A percentile compares a stretch with the other conserved stretches of the same genome.
Evolutionary conservation across 2,113 vertebrate species (phyloP).

Genomic region (Prunella himalayana): DNA sequence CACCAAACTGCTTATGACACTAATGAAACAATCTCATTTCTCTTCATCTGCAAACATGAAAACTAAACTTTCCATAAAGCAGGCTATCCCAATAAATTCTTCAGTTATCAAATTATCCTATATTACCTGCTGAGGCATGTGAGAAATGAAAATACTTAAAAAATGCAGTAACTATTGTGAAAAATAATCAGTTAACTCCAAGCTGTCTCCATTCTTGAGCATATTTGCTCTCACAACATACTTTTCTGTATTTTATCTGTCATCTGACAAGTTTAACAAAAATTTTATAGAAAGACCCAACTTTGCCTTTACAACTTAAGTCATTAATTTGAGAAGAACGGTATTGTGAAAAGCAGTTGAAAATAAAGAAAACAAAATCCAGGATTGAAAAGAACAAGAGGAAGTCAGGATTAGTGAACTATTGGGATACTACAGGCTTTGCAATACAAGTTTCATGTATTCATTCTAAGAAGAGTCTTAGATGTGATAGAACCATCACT

Average conservation of each 20-base stretch:
- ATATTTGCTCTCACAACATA: background rate
- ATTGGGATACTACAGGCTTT: background rate
- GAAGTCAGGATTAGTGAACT: background rate
- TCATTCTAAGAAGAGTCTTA: background rate
- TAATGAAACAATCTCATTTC: background rate
- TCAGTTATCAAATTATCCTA: slow-evolving; percentile 18
- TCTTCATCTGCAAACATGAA: background rate
- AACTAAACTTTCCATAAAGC: background rate
- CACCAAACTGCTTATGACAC: background rate
- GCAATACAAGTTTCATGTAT: background rate
- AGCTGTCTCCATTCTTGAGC: background rate
- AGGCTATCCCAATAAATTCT: slow-evolving; percentile 1
- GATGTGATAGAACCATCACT: background rate
- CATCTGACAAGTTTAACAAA: background rate
- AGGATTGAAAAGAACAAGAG: background rate
- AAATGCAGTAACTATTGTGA: background rate
- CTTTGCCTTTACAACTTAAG: background rate
- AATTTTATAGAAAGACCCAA: background rate
- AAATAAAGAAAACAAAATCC: background rate
- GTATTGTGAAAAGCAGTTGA: background rate
- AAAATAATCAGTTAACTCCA: background rate
- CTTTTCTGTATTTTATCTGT: background rate
- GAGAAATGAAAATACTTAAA: background rate
- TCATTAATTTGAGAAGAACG: background rate
- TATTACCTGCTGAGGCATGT: slow-evolving; percentile 11